phyloP scores from a whole-genome alignment of 37 sponge, comb jelly and placozoan genomes.

The Spongilla lacustris region DNA sequence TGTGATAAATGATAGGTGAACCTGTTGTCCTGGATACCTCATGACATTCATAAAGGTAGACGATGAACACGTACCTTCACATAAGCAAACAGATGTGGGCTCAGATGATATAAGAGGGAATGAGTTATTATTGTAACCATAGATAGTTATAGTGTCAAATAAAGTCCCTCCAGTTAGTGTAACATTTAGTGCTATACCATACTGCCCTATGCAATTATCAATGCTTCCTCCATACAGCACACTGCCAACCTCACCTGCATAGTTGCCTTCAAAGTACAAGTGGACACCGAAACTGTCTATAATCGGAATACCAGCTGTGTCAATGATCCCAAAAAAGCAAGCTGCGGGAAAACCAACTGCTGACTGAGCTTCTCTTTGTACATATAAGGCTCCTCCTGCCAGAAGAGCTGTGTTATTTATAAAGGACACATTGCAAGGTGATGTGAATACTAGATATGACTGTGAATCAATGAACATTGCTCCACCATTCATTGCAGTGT shows the following conservation, averaged over 20 bases:
- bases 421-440: neutral
- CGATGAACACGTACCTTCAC: neutral
- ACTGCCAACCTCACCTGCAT: slow-evolving; percentile 18
- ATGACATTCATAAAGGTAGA: neutral
- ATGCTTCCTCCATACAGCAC: slow-evolving; percentile 24
- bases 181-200: too few relatives aligned
- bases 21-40: neutral
- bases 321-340: slow-evolving; percentile 7
- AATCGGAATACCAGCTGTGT: too few relatives aligned
- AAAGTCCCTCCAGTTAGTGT: neutral
- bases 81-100: neutral
- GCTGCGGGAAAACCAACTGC: too few relatives aligned
- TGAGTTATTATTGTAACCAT: neutral
- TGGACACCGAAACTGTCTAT: neutral
- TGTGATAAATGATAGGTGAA: neutral
- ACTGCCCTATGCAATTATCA: slow-evolving; percentile 2
- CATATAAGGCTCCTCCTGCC: slow-evolving; percentile 9
- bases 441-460: neutral
- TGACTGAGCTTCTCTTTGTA: neutral
- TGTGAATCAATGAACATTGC: neutral
- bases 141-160: neutral
- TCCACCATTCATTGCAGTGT: slow-evolving; percentile 5
- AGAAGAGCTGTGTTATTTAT: slow-evolving; percentile 1
- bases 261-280: slow-evolving; percentile 16
- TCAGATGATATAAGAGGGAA: slow-evolving; percentile 9